These are phyloP conservation scores for Habrosyne pyritoides DNA, from an alignment of 2,888 invertebrate species.

Conservation along the genomic window DNA sequence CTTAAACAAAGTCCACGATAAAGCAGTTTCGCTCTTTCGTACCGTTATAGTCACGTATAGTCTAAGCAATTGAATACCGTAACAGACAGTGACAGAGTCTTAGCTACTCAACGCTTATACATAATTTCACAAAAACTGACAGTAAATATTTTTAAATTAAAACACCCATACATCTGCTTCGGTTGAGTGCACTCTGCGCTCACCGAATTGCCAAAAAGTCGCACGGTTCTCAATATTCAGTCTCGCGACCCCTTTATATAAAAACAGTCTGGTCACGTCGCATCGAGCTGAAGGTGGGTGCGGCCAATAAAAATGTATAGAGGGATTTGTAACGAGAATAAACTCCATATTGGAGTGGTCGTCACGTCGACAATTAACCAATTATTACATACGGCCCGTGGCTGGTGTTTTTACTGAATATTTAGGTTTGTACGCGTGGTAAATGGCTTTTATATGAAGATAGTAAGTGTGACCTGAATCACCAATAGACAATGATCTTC, in stretches of 20 bases:
- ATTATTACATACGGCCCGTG: conserved; percentile 43
- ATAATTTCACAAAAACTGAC: no score
- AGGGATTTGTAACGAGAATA: conserved; percentile 73
- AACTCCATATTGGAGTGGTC: conserved; percentile 46
- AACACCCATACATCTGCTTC: no score
- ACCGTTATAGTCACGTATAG: no score
- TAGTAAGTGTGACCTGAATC: background rate
- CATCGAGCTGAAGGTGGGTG: conserved; percentile 67
- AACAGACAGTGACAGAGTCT: no score
- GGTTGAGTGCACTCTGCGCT: no score
- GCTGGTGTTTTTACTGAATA: background rate
- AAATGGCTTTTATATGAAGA: background rate
- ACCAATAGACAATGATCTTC: no score
- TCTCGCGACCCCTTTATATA: conserved; percentile 31
- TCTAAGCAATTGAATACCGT: no score
- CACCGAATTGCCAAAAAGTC: no score
- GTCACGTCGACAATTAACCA: conserved; percentile 66
- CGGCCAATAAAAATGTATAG: conserved; percentile 82
- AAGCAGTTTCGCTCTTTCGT: no score
- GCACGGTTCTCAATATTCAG: conserved; percentile 10
- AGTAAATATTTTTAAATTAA: no score
- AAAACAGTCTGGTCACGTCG: conserved; percentile 63
- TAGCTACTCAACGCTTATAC: no score
- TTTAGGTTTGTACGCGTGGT: background rate
- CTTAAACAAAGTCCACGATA: no score